Base-by-base conservation (phyloP, 2,888 invertebrate species). In the Drosophila flavopinicola region DNA sequence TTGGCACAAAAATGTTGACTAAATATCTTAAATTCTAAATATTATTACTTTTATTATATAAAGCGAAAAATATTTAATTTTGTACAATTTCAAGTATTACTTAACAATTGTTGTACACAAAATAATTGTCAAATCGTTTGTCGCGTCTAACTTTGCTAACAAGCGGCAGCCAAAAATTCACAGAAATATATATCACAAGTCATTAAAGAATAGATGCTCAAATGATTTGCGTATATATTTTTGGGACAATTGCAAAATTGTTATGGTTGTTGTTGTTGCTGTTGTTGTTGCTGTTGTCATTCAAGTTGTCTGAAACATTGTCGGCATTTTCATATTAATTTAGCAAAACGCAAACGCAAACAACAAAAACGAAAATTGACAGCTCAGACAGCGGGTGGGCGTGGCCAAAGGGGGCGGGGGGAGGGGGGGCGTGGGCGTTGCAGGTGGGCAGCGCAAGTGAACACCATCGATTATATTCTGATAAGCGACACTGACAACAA, bases 391-490 rank as follows among this genome's bases (percentile, higher is more conserved):
- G 58, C 13, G 33, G 33, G 42, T 38, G 59, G 58, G 33, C 6
- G 63, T 25, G 33, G 41, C 20, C 24, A 33, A 29, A 1, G 45
- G 15, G 30, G 35, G 24, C 2, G 69, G 32, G 33, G 30, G 17
- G 37, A 24, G 30, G 30, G 24, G 42, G 48, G 32, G 59, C 27
- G 33, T 41, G 48, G 67, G 68, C 32, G 44, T 29, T 52, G 25
- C 49, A 41, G 37, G 49, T 20, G 56, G 23, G 29, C 23, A 27
- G n/a, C n/a, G n/a, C n/a, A 27, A 25, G 25, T n/a, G n/a, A n/a
- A n/a, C n/a, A 27, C 68, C 85, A 80, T 80, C 82, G 80, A 80
- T 82, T 80, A 80, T 82, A 80, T 82, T 66, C 38, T 82, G 85
- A 80, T 80, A 80, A 79, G 72, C 70, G 39, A 20, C 70, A 59